A percentile compares a stretch with the other conserved stretches of the same genome.
Conservation (phyloP, 2,113 vertebrate genomes). For the Cebus imitator region DNA sequence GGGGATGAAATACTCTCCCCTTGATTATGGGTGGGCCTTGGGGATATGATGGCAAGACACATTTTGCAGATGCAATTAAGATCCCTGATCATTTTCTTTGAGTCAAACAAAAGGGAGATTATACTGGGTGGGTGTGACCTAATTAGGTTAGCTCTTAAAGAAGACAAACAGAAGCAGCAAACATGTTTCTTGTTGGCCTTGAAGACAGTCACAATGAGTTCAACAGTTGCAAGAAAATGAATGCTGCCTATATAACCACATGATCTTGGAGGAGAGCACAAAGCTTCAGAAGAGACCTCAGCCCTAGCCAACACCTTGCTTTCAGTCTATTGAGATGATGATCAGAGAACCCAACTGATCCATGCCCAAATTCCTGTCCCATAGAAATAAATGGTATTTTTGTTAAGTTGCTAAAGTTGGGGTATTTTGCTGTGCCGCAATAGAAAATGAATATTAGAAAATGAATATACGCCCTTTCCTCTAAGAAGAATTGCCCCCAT, state of each 20-base stretch:
- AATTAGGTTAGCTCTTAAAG: background rate
- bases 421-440: background rate
- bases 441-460: background rate
- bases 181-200: background rate
- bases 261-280: background rate
- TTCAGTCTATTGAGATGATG: background rate
- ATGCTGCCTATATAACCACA: background rate
- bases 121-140: background rate
- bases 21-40: background rate
- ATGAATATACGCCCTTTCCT: background rate
- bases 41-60: background rate
- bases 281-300: background rate
- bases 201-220: background rate
- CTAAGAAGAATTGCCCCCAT: background rate
- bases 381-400: background rate
- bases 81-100: background rate
- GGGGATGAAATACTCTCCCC: background rate
- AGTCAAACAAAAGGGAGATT: background rate
- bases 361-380: background rate
- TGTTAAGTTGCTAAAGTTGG: slow-evolving; percentile 4
- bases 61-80: background rate
- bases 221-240: background rate
- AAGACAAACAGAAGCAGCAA: background rate
- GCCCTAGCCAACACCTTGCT: background rate
- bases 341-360: background rate